These are phyloP conservation scores for Acanthosepion pharaonis DNA, from an alignment of 2,888 invertebrate species.

Conservation along the genomic window DNA sequence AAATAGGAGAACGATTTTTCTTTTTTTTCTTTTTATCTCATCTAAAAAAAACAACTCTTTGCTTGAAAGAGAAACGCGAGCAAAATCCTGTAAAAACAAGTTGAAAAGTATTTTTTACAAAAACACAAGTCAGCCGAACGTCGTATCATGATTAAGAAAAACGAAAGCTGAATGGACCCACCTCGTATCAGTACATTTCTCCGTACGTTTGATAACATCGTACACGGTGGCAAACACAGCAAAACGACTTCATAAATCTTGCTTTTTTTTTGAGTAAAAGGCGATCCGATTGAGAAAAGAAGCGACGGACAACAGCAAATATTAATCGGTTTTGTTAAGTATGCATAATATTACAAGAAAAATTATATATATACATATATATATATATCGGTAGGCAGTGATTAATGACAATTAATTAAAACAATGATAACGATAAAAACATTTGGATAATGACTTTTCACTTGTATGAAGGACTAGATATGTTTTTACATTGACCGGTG, in stretches of 20 bases:
- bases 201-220: background rate
- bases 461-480: background rate
- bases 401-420: background rate
- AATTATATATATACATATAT: too few relatives aligned
- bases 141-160: background rate
- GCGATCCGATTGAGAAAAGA: background rate
- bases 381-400: too few relatives aligned
- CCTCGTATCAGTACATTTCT: constrained; percentile 12
- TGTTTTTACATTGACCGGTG: too few relatives aligned
- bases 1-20: too few relatives aligned
- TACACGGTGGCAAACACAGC: background rate
- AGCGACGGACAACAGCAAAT: background rate
- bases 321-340: background rate
- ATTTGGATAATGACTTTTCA: background rate
- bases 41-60: too few relatives aligned
- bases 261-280: background rate
- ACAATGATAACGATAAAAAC: background rate
- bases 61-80: too few relatives aligned
- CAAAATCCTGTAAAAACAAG: too few relatives aligned
- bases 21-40: too few relatives aligned
- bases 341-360: too few relatives aligned
- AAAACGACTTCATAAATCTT: background rate
- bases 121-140: background rate
- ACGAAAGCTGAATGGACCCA: background rate
- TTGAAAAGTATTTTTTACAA: background rate